Evolutionary conservation across 2,888 invertebrate species (phyloP).

Genomic region (Eupeodes luniger): DNA sequence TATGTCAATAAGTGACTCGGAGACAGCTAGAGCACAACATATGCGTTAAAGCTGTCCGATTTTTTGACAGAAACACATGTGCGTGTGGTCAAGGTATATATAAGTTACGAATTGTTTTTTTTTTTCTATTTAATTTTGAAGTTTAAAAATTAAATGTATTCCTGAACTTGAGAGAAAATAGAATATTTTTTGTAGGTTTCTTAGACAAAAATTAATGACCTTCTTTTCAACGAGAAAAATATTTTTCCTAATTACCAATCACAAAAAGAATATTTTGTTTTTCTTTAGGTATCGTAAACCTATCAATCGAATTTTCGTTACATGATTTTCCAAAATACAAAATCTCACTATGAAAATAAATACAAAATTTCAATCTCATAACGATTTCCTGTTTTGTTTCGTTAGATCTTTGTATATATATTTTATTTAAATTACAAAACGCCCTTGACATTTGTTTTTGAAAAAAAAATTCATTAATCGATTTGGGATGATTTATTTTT

Average conservation of each 20-base stretch:
- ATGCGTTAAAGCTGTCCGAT: slow-evolving; percentile 34
- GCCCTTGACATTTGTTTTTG: slow-evolving; percentile 72
- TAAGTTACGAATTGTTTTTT: background rate
- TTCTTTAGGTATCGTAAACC: background rate
- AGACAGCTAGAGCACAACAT: slow-evolving; percentile 13
- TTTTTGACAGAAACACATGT: slow-evolving; percentile 62
- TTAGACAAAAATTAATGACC: background rate
- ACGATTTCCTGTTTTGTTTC: background rate
- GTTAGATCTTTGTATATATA: background rate
- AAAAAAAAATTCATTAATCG: slow-evolving; percentile 61
- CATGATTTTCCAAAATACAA: background rate
- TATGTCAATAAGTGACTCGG: slow-evolving; percentile 65
- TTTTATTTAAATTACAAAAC: slow-evolving; percentile 15
- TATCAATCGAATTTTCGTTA: background rate
- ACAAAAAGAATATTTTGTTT: background rate
- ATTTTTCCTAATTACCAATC: background rate
- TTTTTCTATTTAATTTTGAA: slow-evolving; percentile 6
- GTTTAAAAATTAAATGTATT: background rate
- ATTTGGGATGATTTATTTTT: slow-evolving; percentile 62
- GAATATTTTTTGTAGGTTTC: background rate
- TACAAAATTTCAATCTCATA: background rate
- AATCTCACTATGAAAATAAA: background rate
- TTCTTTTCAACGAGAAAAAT: background rate
- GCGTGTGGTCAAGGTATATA: slow-evolving; percentile 5
- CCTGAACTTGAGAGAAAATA: slow-evolving; percentile 45